Base-by-base conservation (phyloP, 2,888 invertebrate species). In the Lacanobia wlatinum region DNA sequence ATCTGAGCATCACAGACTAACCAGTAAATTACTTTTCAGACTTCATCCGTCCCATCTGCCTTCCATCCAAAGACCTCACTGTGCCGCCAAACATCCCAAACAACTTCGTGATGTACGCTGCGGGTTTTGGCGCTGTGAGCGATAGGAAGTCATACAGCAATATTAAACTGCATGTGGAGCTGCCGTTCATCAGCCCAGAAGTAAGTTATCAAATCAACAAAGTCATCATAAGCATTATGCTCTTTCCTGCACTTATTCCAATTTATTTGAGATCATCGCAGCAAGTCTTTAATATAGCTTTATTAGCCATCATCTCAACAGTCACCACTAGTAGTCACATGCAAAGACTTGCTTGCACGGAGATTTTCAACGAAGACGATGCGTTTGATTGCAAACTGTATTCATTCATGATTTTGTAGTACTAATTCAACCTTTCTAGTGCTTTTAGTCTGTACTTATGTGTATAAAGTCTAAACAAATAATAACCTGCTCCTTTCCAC, bases 161-260 rank as follows among this genome's bases (percentile, higher is more conserved):
- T 12, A 52, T 90, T 7, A 94, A 93, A 73, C 83, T 89, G 14
- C 90, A 92, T 55, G 89, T 92, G 0, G 83, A 83, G 0, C 50
- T 93, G 50, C 90, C 92, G 0, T 90, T 76, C 38, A 28, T 74
- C n/a, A 14, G 2, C 12, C 7, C 38, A 2, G 61, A 70, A 0
- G 75, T 75, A 75, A 75, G 75, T 58, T 7, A 16, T 28, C 16
- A 40, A n/a, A 28, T 4, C 16, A 12, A 9, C 21, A 23, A 46
- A 16, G 40, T 23, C 21, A 43, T 21, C 40, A 59, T 59, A 21
- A 34, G 0, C 34, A 34, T 56, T 4, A 28, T 28, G 5, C 21
- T 52, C 12, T 1, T 14, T 34, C 34, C 18, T 56, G 34, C 56
- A 9, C 8, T n/a, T 10, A 10, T 34, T 1, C 40, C 16, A 59